These are phyloP conservation scores for Coptotermes formosanus DNA, from an alignment of 1,140 invertebrate genomes.

Conservation along the genomic window DNA sequence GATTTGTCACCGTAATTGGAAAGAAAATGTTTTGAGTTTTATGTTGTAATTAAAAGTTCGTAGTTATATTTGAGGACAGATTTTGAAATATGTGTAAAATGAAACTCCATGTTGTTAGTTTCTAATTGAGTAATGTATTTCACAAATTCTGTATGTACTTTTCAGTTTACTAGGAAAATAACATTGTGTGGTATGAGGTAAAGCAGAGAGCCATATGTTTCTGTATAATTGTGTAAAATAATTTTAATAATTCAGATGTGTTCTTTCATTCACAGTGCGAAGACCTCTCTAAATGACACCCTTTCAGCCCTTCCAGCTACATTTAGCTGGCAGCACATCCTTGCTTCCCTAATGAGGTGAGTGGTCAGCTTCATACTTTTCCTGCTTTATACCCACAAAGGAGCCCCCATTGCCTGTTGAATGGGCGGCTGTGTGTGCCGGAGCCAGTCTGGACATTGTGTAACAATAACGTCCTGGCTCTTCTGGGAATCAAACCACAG, in stretches of 20 bases:
- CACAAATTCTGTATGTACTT: neutral
- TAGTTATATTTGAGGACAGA: neutral
- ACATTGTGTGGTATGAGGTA: neutral
- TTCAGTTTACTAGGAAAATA: neutral
- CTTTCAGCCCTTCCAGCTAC: no score
- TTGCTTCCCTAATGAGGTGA: no score
- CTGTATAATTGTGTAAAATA: constrained; percentile 11
- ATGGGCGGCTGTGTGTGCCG: no score
- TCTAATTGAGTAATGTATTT: neutral
- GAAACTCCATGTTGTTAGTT: neutral
- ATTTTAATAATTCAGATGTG: neutral
- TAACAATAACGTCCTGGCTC: no score
- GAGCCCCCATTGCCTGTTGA: no score
- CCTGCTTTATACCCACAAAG: no score
- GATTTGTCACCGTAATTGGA: neutral
- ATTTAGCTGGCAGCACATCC: no score
- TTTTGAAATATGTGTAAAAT: neutral
- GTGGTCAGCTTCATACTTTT: no score
- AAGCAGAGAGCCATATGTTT: neutral
- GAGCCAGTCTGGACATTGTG: no score
- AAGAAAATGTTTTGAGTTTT: neutral
- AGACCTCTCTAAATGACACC: no score
- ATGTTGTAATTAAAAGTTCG: neutral
- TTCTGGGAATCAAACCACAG: no score
- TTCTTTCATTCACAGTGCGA: no score